Evolutionary conservation across 2,797 vertebrate species (phyloP).

Genomic region (Craterocephalus amniculus): DNA sequence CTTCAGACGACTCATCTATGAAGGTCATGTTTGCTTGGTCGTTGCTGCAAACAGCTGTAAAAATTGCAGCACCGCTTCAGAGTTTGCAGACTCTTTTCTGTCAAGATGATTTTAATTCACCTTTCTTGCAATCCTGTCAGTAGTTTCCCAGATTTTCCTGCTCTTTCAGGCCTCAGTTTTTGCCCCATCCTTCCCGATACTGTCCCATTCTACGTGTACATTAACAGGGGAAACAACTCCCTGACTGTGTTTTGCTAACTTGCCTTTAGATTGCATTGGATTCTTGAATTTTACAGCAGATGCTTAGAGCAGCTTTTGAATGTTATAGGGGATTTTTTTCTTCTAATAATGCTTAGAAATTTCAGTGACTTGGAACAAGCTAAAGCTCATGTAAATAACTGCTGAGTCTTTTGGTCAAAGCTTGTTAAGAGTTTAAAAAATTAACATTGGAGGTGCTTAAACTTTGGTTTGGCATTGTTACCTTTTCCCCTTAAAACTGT

Average conservation of each 20-base stretch:
- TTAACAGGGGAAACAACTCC: not conserved
- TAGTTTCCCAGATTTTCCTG: not conserved
- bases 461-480: not conserved
- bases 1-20: not conserved
- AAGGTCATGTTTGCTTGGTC: not conserved
- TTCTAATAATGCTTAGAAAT: too few relatives aligned
- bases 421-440: too few relatives aligned
- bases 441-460: not conserved
- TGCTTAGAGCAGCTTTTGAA: not conserved
- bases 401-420: too few relatives aligned
- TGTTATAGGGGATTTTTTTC: not conserved
- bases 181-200: not conserved
- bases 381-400: too few relatives aligned
- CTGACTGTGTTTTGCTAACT: not conserved
- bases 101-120: not conserved
- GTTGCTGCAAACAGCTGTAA: not conserved
- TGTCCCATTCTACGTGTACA: not conserved
- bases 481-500: not conserved
- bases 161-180: not conserved
- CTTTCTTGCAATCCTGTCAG: not conserved
- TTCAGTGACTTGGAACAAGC: too few relatives aligned
- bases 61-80: not conserved
- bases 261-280: not conserved
- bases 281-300: not conserved
- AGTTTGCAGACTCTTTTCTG: not conserved